Percentiles rank a stretch among this genome's conserved stretches.
These are phyloP conservation scores for Zosterops lateralis DNA, from an alignment of 2,113 vertebrate species.

Conservation along the genomic window DNA sequence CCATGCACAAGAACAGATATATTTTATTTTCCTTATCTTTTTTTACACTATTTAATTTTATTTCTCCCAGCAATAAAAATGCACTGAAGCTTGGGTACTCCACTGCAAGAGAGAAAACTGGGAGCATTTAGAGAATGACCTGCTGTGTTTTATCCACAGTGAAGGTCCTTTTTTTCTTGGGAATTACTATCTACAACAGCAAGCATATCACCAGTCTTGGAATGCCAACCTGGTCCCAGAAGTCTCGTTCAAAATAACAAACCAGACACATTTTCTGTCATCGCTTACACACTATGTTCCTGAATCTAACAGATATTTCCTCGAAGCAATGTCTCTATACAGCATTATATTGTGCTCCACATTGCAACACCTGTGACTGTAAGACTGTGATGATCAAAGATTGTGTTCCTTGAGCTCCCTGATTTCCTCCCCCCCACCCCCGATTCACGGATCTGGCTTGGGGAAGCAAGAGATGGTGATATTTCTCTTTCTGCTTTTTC, in stretches of 20 bases:
- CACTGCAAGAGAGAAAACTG: not conserved
- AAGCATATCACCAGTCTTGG: not conserved
- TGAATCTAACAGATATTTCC: not conserved
- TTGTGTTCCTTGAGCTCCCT: rapidly evolving
- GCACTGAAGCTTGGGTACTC: not conserved
- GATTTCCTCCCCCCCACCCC: no score
- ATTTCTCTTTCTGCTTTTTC: not conserved
- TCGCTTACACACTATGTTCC: not conserved
- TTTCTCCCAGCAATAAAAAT: not conserved
- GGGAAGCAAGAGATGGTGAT: not conserved
- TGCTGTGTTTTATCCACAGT: not conserved
- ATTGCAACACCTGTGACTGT: not conserved
- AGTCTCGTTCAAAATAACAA: not conserved
- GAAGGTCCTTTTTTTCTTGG: not conserved
- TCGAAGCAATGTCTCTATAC: not conserved
- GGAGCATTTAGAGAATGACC: not conserved
- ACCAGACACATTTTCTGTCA: not conserved
- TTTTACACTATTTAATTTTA: not conserved
- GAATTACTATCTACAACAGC: not conserved
- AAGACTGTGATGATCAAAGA: not conserved
- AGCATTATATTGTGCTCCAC: not conserved
- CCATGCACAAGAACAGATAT: not conserved
- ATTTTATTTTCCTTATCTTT: not conserved
- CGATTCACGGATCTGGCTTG: no score
- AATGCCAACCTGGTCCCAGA: not conserved